Conservation (phyloP, 1,140 invertebrate genomes). For the Trichomalopsis sarcophagae region DNA sequence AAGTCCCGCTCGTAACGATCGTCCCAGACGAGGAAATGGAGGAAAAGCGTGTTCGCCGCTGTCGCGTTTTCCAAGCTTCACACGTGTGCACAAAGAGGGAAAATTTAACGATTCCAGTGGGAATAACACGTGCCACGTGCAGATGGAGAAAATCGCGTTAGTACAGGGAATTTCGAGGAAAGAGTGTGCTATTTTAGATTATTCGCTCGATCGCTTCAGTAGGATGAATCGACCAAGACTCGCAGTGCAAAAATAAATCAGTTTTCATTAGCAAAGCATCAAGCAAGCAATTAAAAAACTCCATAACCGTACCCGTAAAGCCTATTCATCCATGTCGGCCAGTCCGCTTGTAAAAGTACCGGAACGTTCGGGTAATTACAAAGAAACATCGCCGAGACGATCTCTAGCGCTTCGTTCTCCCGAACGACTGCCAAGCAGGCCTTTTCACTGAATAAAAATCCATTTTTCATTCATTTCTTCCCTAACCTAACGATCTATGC, state of each 20-base stretch:
- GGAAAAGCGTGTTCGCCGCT: constrained; percentile 74
- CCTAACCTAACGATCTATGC: neutral
- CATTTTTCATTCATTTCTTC: neutral
- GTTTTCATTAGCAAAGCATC: too few relatives aligned
- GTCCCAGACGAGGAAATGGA: constrained; percentile 76
- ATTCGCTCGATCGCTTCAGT: too few relatives aligned
- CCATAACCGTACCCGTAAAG: constrained; percentile 72
- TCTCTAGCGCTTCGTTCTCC: constrained; percentile 65
- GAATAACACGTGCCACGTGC: neutral
- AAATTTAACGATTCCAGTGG: neutral
- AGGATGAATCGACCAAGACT: too few relatives aligned
- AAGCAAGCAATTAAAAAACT: neutral
- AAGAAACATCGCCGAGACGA: constrained; percentile 73
- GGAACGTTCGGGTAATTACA: constrained; percentile 76
- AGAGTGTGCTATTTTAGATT: neutral
- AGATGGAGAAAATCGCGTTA: neutral
- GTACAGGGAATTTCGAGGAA: neutral
- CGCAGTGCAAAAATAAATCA: neutral
- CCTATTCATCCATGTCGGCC: constrained; percentile 74
- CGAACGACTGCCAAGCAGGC: constrained; percentile 70
- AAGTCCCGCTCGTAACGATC: constrained; percentile 67
- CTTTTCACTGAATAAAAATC: constrained; percentile 68
- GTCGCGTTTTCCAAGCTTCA: constrained; percentile 65
- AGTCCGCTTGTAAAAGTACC: constrained; percentile 71
- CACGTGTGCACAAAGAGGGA: neutral